Percentiles rank a stretch among this genome's conserved stretches.
Evolutionary conservation across 2,113 vertebrate species (phyloP).

Genomic region (Gopherus evgoodei): DNA sequence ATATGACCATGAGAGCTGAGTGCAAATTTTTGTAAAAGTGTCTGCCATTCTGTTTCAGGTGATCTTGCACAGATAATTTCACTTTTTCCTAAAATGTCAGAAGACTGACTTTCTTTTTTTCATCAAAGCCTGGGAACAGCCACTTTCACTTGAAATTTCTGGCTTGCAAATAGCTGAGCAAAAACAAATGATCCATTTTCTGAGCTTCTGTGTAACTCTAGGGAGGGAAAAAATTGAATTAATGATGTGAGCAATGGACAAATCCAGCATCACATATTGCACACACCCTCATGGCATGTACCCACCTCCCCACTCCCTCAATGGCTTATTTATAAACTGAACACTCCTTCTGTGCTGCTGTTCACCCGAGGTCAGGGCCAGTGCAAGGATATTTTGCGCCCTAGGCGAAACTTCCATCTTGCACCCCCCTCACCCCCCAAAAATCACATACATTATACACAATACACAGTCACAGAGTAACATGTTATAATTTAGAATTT

Average conservation of each 20-base stretch:
- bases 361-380: neutral
- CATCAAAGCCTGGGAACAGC: neutral
- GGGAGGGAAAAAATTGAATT: neutral
- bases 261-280: neutral
- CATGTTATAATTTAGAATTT: too few relatives aligned
- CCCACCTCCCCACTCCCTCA: neutral
- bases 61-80: neutral
- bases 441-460: too few relatives aligned
- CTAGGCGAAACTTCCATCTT: too few relatives aligned
- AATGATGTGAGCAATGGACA: neutral
- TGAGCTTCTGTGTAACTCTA: neutral
- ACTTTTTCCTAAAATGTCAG: neutral
- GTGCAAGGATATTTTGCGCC: too few relatives aligned
- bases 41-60: neutral
- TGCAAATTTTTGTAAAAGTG: neutral
- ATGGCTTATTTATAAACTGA: neutral
- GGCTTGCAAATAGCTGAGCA: neutral
- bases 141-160: neutral
- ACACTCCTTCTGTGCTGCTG: neutral
- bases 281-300: neutral
- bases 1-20: neutral
- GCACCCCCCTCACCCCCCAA: too few relatives aligned
- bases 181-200: neutral
- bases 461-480: too few relatives aligned
- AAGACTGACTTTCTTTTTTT: neutral